Base-by-base conservation (phyloP, 2,888 invertebrate species). In the Plagodis dolabraria region DNA sequence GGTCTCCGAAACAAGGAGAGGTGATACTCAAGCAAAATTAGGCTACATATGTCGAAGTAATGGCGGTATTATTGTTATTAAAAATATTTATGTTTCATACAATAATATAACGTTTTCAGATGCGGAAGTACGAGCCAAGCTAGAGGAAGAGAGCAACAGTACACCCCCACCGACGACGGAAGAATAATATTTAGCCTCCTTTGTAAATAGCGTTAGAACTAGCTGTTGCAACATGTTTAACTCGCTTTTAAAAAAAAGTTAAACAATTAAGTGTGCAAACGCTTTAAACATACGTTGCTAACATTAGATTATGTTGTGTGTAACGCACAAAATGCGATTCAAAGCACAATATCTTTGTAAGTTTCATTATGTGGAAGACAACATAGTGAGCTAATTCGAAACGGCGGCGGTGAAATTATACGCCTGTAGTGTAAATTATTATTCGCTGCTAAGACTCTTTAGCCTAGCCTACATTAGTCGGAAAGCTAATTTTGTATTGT, bases 121-220 rank as follows among this genome's bases (percentile, higher is more conserved):
- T 69, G 94, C 94, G 7, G 94, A 94, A 78, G 89, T 92, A 43
- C 86, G 94, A 60, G 93, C 93, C 72, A 93, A 83, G 72, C 89
- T 83, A 57, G 92, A 92, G 57, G 89, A 88, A 69, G 92, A 89
- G 75, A 83, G 72, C 74, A 83, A 77, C 72, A 79, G 42, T 38
- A 6, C 73, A 40, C 74, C 79, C 8, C 81, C 86, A 40, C 79
- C 84, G 43, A 78, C 85, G 50, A 76, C 90, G 70, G 92, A 92
- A 76, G 93, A 93, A 93, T 93, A 92, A 89, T 92, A 92, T 91
- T 87, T 93, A 82, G 92, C 91, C 87, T 82, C 87, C 70, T 77
- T 92, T 91, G 92, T 92, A 91, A 87, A 92, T 91, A 92, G 83
- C 72, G 83, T 92, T 79, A 89, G 78, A 79, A 82, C 82, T 77